Conservation (phyloP, 2,113 vertebrate genomes). For the Microcebus jonahi region DNA sequence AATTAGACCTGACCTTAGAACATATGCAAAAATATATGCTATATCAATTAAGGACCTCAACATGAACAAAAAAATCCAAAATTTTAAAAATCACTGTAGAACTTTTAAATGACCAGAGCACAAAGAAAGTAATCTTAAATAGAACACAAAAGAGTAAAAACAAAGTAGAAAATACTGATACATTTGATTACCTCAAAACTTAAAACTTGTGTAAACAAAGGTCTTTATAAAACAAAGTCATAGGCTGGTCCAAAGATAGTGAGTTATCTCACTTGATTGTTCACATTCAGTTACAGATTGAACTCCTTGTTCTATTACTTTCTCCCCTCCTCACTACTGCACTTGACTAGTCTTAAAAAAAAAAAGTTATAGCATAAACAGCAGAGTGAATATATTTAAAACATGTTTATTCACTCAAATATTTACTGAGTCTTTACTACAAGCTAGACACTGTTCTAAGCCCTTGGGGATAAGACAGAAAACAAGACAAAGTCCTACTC, state of each 20-base stretch:
- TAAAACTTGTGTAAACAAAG: conserved; percentile 24
- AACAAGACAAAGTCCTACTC: conserved; percentile 27
- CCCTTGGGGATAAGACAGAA: background rate
- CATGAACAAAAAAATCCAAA: conserved; percentile 6
- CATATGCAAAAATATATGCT: background rate
- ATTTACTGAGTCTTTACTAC: conserved; percentile 37
- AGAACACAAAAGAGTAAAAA: conserved; percentile 20
- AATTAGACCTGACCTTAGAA: background rate
- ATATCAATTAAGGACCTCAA: conserved; percentile 19
- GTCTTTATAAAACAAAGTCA: conserved; percentile 30
- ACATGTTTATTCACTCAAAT: conserved; percentile 22
- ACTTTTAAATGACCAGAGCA: conserved; percentile 50
- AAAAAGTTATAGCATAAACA: conserved; percentile 37
- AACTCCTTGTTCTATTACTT: no score
- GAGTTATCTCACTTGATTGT: no score
- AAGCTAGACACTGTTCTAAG: background rate
- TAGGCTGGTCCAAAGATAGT: background rate
- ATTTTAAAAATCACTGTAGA: conserved; percentile 5
- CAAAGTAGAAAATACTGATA: background rate
- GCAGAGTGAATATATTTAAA: conserved; percentile 42
- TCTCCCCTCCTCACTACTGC: no score
- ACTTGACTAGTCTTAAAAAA: no score
- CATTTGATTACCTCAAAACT: conserved; percentile 18
- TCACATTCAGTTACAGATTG: no score
- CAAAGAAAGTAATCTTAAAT: conserved; percentile 43